A percentile compares a stretch with the other conserved stretches of the same genome.
phyloP scores from a whole-genome alignment of 2,888 invertebrate genomes.

The Ennomos erosarius region DNA sequence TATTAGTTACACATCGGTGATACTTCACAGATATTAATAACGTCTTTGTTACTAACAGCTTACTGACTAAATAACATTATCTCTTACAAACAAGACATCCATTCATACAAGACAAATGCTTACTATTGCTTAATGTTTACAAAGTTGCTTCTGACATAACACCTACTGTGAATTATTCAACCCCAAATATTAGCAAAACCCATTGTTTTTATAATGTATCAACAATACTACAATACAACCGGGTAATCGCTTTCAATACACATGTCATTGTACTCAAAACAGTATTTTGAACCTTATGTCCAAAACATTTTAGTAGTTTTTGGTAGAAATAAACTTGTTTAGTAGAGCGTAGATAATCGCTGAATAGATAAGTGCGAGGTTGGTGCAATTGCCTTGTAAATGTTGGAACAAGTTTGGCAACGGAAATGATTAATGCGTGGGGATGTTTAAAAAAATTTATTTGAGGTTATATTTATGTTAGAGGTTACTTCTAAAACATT shows the following conservation, averaged over 20 bases:
- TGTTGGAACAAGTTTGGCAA: conserved; percentile 11
- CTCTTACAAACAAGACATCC: too few relatives aligned
- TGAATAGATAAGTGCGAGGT: conserved; percentile 15
- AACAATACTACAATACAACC: conserved; percentile 4
- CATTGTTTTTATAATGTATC: conserved; percentile 10
- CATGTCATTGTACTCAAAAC: conserved; percentile 8
- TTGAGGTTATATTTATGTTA: not conserved
- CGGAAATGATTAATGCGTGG: conserved; percentile 14
- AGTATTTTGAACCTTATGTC: conserved; percentile 2
- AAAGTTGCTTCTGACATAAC: conserved; percentile 15
- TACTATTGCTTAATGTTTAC: not conserved
- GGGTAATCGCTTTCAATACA: conserved; percentile 4
- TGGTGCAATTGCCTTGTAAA: conserved; percentile 17
- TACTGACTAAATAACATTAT: too few relatives aligned
- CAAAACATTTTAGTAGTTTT: conserved; percentile 4
- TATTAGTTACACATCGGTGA: too few relatives aligned
- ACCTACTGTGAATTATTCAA: conserved; percentile 10
- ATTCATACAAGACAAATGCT: too few relatives aligned
- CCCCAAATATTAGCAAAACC: conserved; percentile 22
- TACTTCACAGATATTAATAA: too few relatives aligned
- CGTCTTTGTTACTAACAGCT: too few relatives aligned
- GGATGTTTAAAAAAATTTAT: not conserved
- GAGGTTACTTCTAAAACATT: too few relatives aligned
- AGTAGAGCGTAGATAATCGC: conserved; percentile 25
- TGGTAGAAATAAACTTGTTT: conserved; percentile 7